Conservation (phyloP, 1,140 invertebrate genomes). For the Trissolcus basalis region DNA sequence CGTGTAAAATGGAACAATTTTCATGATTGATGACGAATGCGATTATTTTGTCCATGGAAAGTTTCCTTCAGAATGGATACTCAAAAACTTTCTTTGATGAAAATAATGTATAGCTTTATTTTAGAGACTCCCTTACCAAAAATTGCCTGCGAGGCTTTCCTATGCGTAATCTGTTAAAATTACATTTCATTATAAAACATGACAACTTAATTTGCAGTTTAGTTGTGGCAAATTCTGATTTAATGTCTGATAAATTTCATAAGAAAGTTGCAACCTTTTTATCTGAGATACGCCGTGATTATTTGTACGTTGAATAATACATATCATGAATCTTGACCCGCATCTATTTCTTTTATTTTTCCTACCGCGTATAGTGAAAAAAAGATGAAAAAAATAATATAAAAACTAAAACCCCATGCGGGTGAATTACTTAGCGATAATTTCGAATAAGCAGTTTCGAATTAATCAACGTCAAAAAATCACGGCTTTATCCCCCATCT, state of each 20-base stretch:
- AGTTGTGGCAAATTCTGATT: slow-evolving; percentile 26
- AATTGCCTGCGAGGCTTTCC: no score
- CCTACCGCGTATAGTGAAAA: background rate
- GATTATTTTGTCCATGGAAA: no score
- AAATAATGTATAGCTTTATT: no score
- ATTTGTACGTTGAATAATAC: slow-evolving; percentile 45
- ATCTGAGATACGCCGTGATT: slow-evolving; percentile 35
- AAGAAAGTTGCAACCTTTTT: slow-evolving; percentile 31
- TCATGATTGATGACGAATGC: no score
- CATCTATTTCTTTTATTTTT: slow-evolving; percentile 52
- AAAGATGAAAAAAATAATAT: slow-evolving; percentile 12
- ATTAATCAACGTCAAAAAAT: slow-evolving; percentile 43
- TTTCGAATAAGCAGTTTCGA: slow-evolving; percentile 26
- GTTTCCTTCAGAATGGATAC: no score
- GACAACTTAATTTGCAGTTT: slow-evolving; percentile 36
- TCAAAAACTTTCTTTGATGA: no score
- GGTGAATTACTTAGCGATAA: slow-evolving; percentile 40
- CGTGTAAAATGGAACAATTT: no score
- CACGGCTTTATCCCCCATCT: background rate
- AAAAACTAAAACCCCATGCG: slow-evolving; percentile 58
- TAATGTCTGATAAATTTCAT: slow-evolving; percentile 35
- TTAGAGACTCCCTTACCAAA: no score
- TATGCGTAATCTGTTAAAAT: slow-evolving; percentile 17
- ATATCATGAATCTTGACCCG: slow-evolving; percentile 52
- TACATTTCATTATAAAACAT: slow-evolving; percentile 29